Conservation (phyloP, 1,140 invertebrate species). For the Notospermus geniculatus region DNA sequence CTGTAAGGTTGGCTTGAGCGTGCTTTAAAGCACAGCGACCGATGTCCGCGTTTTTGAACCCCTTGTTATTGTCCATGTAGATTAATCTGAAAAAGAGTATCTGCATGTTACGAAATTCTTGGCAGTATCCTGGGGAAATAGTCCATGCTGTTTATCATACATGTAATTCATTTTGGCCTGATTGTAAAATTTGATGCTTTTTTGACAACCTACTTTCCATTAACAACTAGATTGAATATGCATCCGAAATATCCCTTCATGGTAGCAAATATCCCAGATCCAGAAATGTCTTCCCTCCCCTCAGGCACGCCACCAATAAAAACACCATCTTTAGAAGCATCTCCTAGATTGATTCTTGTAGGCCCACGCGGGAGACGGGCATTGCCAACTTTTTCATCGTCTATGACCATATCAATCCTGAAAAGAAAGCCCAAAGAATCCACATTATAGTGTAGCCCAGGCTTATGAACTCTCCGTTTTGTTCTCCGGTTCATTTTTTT, state of each 20-base stretch:
- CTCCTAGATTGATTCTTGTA: conserved; percentile 56
- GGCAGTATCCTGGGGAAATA: background rate
- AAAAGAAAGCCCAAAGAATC: conserved; percentile 11
- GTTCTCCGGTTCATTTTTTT: no score
- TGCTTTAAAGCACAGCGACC: conserved; percentile 61
- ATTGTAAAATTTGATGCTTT: no score
- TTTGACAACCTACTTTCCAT: conserved; percentile 72
- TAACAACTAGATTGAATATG: conserved; percentile 77
- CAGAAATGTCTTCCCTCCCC: conserved; percentile 47
- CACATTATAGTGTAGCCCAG: background rate
- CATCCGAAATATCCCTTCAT: conserved; percentile 66
- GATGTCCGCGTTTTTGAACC: conserved; percentile 70
- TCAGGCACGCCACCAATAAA: conserved; percentile 67
- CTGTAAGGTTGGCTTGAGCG: background rate
- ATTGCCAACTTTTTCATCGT: conserved; percentile 64
- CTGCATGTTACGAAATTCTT: conserved; percentile 7
- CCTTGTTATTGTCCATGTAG: conserved; percentile 65
- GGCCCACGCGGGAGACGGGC: conserved; percentile 55
- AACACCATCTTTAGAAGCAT: conserved; percentile 52
- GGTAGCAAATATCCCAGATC: conserved; percentile 60
- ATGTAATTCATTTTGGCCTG: no score
- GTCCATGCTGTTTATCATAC: no score
- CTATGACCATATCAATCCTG: conserved; percentile 66
- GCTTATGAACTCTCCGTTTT: no score
- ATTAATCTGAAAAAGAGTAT: conserved; percentile 59